These are phyloP conservation scores for Linepithema humile DNA, from an alignment of 1,140 invertebrate genomes.

Conservation along the genomic window DNA sequence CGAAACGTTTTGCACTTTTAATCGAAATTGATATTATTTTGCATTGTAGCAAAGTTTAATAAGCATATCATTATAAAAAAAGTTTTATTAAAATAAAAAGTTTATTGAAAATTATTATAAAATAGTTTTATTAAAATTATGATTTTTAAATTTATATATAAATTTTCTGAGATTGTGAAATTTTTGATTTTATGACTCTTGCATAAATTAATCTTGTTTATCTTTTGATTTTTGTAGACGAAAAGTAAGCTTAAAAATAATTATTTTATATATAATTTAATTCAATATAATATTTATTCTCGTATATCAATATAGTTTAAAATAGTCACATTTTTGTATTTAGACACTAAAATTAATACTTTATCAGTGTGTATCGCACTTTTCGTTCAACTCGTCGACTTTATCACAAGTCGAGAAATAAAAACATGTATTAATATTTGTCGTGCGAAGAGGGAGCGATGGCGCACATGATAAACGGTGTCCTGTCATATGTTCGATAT, in stretches of 20 bases:
- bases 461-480: constrained; percentile 35
- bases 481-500: constrained; percentile 52
- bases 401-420: constrained; percentile 17
- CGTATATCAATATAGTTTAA: background rate
- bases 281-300: background rate
- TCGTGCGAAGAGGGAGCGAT: constrained; percentile 23
- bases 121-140: too few relatives aligned
- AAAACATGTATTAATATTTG: constrained; percentile 30
- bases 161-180: too few relatives aligned
- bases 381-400: background rate
- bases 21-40: background rate
- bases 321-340: background rate
- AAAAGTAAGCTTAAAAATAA: too few relatives aligned
- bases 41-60: background rate
- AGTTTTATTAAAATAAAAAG: too few relatives aligned
- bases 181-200: too few relatives aligned
- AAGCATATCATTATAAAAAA: background rate
- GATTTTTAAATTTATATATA: too few relatives aligned
- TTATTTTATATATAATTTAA: background rate
- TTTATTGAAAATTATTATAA: too few relatives aligned
- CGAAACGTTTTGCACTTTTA: background rate
- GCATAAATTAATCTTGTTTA: too few relatives aligned
- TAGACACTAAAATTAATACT: background rate
- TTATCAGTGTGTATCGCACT: background rate
- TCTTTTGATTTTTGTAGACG: too few relatives aligned